A percentile compares a stretch with the other conserved stretches of the same genome.
phyloP scores from a whole-genome alignment of 1,140 invertebrate genomes.

The Drosophila nigromelanica region DNA sequence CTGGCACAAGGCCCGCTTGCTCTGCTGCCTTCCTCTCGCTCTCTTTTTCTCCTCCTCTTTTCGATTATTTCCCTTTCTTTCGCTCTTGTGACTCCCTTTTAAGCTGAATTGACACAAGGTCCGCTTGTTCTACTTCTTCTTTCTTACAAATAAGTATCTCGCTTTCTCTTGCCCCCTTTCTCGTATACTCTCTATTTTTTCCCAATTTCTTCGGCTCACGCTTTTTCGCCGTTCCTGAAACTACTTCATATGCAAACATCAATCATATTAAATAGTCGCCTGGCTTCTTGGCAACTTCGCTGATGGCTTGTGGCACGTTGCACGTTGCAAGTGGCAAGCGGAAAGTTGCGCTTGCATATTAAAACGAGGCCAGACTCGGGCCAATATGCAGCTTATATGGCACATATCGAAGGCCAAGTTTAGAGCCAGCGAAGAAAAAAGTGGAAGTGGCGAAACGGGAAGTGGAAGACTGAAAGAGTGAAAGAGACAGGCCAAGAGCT shows the following conservation, averaged over 20 bases:
- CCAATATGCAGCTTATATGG: constrained; percentile 30
- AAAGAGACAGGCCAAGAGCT: neutral
- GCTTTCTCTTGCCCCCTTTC: too few species aligned
- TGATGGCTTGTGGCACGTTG: constrained; percentile 10
- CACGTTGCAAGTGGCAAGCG: constrained; percentile 7
- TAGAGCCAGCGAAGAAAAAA: neutral
- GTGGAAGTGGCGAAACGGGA: neutral
- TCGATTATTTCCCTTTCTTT: too few species aligned
- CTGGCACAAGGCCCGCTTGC: constrained; percentile 34
- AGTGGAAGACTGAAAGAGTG: neutral
- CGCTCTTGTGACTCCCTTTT: too few species aligned
- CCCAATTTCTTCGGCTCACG: too few species aligned
- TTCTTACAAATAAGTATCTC: too few species aligned
- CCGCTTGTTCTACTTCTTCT: too few species aligned
- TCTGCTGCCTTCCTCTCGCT: neutral
- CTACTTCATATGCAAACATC: constrained; percentile 14
- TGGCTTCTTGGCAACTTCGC: constrained; percentile 25
- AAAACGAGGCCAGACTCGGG: constrained; percentile 5
- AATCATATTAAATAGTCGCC: constrained; percentile 41
- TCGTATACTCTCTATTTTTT: too few species aligned
- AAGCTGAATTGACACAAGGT: too few species aligned
- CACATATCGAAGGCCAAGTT: constrained; percentile 71
- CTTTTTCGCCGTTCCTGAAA: neutral
- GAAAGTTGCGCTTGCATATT: constrained; percentile 26
- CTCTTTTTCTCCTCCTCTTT: neutral